A percentile compares a stretch with the other conserved stretches of the same genome.
Evolutionary conservation across 2,888 invertebrate genomes (phyloP).

Genomic region (Tribolium freemani): DNA sequence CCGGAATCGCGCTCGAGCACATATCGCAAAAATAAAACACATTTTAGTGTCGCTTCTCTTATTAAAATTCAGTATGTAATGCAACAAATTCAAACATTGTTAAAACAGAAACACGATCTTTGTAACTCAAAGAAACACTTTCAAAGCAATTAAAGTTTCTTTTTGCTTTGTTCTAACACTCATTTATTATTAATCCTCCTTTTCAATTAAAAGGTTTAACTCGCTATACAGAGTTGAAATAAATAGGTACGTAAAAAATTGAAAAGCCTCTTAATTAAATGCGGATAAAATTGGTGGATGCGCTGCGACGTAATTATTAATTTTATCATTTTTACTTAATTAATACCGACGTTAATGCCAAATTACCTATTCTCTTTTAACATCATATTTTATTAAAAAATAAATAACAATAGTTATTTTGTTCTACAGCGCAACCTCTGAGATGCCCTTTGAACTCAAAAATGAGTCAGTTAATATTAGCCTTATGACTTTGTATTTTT

Average conservation of each 20-base stretch:
- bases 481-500: slow-evolving; percentile 2
- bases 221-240: background rate
- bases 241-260: background rate
- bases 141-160: background rate
- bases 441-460: slow-evolving; percentile 22
- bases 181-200: background rate
- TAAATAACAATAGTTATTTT: no score
- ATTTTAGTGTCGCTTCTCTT: background rate
- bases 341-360: background rate
- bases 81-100: background rate
- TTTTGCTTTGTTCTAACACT: background rate
- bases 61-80: background rate
- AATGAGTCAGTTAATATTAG: slow-evolving; percentile 15
- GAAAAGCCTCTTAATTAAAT: background rate
- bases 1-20: no score
- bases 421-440: background rate
- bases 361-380: background rate
- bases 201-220: background rate
- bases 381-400: no score
- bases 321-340: background rate
- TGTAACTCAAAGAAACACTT: background rate
- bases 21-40: background rate
- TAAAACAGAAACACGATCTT: background rate
- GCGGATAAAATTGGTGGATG: slow-evolving; percentile 20
- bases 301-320: background rate